Evolutionary conservation across 2,888 invertebrate genomes (phyloP), one percentile per base, ranked within the genome.

Genomic region (Leptopterna dolabrata): DNA sequence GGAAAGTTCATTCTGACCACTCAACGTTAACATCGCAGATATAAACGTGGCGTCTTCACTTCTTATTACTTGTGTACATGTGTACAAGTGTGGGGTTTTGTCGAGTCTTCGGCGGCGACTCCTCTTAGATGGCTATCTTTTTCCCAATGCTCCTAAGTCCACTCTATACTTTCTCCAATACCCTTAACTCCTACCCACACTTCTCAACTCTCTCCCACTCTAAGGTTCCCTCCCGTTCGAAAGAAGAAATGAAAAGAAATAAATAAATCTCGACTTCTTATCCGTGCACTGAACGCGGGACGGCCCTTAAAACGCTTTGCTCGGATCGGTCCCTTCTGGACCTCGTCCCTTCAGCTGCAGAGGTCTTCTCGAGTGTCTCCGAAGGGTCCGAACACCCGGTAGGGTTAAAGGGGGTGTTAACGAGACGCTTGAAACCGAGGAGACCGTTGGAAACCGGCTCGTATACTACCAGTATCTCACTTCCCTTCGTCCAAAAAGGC

Each of bases 341-440:
- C 24, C 63, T 63, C 63, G 63, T 63, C 51, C 51, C 51, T 63
- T 63, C 63, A 63, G 24, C 63, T 19, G 63, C 63, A 63, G 63
- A 16, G 63, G 4, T 19, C 24, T 63, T 19, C 63, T 63, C 63
- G 63, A 63, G 63, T 63, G 63, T 63, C 63, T 63, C 24, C 24
- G 63, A 63, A 7, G 24, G 63, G 24, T 27, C 63, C 63, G 24
- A 47, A 47, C 47, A 16, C 16, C 11, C 19, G 24, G 63, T 36
- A 36, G 24, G 24, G 43, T 41, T 70, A 83, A 83, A 83, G 63
- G 55, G n/a, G 41, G 83, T 83, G 83, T 83, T 83, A 83, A 83
- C 83, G 83, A 83, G 83, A 83, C 83, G 30, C 70, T 83, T 63
- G 70, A 83, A 83, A 70, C 63, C 70, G 29, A 70, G 47, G 41